Evolutionary conservation across 2,113 vertebrate species (phyloP).

Genomic region (Helogale parvula): DNA sequence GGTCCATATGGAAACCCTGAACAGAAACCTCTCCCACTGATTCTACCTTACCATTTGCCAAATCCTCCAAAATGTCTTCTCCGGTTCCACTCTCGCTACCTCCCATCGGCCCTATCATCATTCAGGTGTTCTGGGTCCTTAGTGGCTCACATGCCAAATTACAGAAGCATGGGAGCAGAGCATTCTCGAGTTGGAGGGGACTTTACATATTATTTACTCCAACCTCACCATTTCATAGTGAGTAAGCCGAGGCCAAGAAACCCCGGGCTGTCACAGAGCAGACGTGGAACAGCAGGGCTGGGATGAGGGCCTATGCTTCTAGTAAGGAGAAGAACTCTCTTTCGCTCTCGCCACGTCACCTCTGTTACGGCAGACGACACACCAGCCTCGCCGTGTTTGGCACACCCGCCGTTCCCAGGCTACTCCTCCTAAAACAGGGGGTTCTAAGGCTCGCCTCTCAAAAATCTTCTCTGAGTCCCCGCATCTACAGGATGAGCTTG

Average conservation of each 20-base stretch:
- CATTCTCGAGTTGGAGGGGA: neutral
- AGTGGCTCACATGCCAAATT: neutral
- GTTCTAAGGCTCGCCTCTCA: neutral
- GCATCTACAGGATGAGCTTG: neutral
- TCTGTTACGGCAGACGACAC: neutral
- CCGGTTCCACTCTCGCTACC: neutral
- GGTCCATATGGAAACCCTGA: neutral
- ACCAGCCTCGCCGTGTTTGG: neutral
- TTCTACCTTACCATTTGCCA: neutral
- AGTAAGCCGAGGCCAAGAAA: neutral
- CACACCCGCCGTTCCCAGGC: neutral
- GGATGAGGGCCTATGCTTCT: too few species aligned
- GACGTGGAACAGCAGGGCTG: neutral
- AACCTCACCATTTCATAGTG: neutral
- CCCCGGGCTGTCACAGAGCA: neutral
- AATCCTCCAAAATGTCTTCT: neutral
- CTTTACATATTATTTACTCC: neutral
- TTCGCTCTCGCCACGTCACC: neutral
- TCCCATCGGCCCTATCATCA: neutral
- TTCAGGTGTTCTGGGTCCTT: neutral
- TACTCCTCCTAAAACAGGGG: neutral
- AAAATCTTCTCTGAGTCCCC: neutral
- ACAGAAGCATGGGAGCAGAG: neutral
- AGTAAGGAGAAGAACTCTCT: neutral
- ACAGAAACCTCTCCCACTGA: neutral